A percentile compares a stretch with the other conserved stretches of the same genome.
These are phyloP conservation scores for Myopa tessellatipennis DNA, from an alignment of 2,888 invertebrate genomes.

Conservation along the genomic window DNA sequence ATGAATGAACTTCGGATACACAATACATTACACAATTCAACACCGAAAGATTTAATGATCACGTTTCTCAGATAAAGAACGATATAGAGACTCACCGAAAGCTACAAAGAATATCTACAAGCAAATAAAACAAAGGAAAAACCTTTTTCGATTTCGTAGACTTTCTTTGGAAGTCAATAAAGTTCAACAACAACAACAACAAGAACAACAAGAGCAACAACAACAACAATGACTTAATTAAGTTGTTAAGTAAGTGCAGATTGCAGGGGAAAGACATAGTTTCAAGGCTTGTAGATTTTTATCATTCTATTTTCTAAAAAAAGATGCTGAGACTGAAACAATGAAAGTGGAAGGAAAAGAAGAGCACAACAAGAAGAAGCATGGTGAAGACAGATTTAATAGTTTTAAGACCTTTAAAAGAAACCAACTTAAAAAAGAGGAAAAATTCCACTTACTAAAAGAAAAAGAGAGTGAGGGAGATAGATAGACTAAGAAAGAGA, in stretches of 20 bases:
- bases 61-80: constrained; percentile 27
- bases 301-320: constrained; percentile 12
- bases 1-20: no score
- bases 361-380: not conserved
- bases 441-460: no score
- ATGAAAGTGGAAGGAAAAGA: not conserved
- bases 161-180: constrained; percentile 24
- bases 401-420: not conserved
- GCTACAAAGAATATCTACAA: not conserved
- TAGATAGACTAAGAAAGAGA: no score
- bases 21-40: no score
- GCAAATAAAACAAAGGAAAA: constrained; percentile 2
- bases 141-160: constrained; percentile 1
- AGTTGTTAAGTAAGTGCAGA: constrained; percentile 18
- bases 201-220: constrained; percentile 14
- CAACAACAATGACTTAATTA: constrained; percentile 32
- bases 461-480: no score
- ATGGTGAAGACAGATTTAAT: not conserved
- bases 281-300: constrained; percentile 29
- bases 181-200: not conserved
- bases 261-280: not conserved
- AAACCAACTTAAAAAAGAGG: not conserved
- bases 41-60: constrained; percentile 28
- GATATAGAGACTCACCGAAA: not conserved
- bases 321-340: not conserved